Evolutionary conservation across 2,888 invertebrate species (phyloP), one percentile per base, ranked within the genome.

Genomic region (Hoplodrina ambigua): DNA sequence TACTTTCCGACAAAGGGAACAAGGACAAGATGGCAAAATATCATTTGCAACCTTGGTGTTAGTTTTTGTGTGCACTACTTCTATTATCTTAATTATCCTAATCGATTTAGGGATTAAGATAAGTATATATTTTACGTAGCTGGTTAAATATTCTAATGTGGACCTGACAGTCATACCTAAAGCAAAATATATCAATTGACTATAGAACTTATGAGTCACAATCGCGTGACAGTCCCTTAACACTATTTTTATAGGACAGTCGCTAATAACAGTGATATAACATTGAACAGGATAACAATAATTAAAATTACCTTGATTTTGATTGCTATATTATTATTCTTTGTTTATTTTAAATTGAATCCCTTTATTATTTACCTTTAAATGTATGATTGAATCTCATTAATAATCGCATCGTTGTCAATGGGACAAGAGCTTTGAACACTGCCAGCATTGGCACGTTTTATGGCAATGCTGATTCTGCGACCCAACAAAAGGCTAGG

Each of bases 31-130:
- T 2, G 15, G 2, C 17, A 50, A 37, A 37, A 15, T 41, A 69
- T 52, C 17, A 15, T 57, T 53, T 46, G 60, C n/a, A 70, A 69
- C 4, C 8, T 46, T 69, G 41, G 37, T 49, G 20, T 54, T 7
- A 1, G n/a, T 15, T 41, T 13, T 33, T 13, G 0, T 13, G 13
- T 53, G 19, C 11, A 37, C n/a, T 41, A 62, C 17, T 15, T 70
- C 25, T 7, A 37, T 49, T 72, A 54, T 59, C 53, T 10, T 17
- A 7, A 44, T 15, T 33, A 25, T 44, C 33, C 2, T 53, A 61
- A 68, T 68, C 20, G 60, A 67, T 53, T 53, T 20, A 11, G 0
- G 19, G 20, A 54, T 72, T 60, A 7, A 49, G 72, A 72, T 61
- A 72, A 71, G 13, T 25, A 33, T 0, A 13, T 41, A 20, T 3